Evolutionary conservation across 2,113 vertebrate species (phyloP), one percentile per base, ranked within the genome.

Genomic region (Zootoca vivipara): DNA sequence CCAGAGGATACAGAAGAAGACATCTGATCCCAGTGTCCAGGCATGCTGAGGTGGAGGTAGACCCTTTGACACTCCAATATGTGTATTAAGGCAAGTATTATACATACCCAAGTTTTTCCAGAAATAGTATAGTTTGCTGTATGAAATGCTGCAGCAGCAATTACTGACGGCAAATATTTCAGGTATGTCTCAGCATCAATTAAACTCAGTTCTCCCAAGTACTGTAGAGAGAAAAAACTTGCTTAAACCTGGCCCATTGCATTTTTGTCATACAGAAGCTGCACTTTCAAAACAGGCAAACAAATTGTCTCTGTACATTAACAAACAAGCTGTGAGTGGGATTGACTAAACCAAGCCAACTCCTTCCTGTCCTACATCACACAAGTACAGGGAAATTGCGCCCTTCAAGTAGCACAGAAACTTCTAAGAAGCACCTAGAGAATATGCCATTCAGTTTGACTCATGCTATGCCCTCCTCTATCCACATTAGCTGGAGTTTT

Each of bases 141-240:
- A 35, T 95, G 90, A 85, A 98, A 99, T 1, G 98, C 98, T 0
- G 99, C 98, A 73, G 98, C 98, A 35, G 99, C 98, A 1, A 95
- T 97, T n/a, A 98, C 94, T 1, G 99, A 99, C 0, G 99, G 99
- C 80, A 99, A 93, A 82, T 99, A 99, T 91, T 99, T 99, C 87
- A 99, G 92, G 93, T 98, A 99, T 4, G 98, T 98, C 74, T 99
- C 99, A 0, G 98, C 98, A 91, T 99, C 99, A 3, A 99, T 97
- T 86, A 99, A 91, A 91, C 98, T 99, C 81, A 99, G 95, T 93
- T 99, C 99, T 40, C 98, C 98, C 24, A 99, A 95, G 93, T 98
- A 99, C 99, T 99, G 93, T 20, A 94, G 91, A 85, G 7, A 58
- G 86, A 92, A 8, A 87, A 0, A 0, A 86, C 7, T 22, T 74